These are phyloP conservation scores for Agriopis marginaria DNA, from an alignment of 2,888 invertebrate species.

Conservation along the genomic window DNA sequence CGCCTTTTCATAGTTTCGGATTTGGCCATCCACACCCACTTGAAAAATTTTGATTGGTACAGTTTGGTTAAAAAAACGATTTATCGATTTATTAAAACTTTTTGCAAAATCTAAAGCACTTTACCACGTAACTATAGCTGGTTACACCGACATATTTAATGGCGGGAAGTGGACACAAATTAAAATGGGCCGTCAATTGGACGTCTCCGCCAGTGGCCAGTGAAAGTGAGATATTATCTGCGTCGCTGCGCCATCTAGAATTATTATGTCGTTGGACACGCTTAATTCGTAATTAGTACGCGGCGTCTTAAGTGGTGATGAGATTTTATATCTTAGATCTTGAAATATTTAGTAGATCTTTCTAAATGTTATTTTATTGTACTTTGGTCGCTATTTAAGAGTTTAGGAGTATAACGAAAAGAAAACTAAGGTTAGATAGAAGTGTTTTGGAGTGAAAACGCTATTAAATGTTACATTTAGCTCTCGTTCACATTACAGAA, in stretches of 20 bases:
- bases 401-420: no score
- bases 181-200: constrained; percentile 75
- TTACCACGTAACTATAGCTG: constrained; percentile 44
- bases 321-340: constrained; percentile 11
- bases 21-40: no score
- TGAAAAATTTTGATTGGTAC: no score
- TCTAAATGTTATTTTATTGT: background rate
- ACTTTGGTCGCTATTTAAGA: background rate
- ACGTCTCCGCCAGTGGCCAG: constrained; percentile 71
- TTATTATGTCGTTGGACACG: constrained; percentile 42
- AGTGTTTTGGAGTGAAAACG: no score
- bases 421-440: no score
- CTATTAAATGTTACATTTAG: no score
- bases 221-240: constrained; percentile 71
- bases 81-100: no score
- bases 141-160: constrained; percentile 67
- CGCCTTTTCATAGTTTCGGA: no score
- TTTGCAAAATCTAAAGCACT: background rate
- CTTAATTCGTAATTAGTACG: constrained; percentile 37
- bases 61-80: no score
- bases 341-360: background rate
- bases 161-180: constrained; percentile 78
- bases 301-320: constrained; percentile 13
- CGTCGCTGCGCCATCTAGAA: constrained; percentile 37
- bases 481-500: no score